These are phyloP conservation scores for Bryconaethiops microstoma DNA, from an alignment of 2,797 vertebrate genomes.

Conservation along the genomic window DNA sequence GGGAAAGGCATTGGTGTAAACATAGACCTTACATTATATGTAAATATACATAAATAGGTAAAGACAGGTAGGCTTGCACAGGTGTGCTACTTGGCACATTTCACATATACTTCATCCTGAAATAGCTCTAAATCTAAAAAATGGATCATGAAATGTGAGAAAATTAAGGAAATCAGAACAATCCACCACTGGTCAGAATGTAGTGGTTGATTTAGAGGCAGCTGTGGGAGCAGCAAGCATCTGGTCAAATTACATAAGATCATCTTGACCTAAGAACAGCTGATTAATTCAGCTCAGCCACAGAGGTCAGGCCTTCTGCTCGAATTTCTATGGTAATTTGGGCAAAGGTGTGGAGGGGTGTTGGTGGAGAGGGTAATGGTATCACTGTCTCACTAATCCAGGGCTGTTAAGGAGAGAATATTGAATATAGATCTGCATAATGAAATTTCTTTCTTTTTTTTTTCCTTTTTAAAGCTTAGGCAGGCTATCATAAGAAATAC, in stretches of 20 bases:
- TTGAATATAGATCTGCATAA: conserved; percentile 68
- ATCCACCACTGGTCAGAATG: not conserved
- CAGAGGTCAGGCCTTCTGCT: conserved; percentile 62
- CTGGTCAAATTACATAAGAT: conserved; percentile 18
- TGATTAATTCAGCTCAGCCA: conserved; percentile 61
- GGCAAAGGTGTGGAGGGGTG: conserved; percentile 45
- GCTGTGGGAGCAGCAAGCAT: conserved; percentile 3
- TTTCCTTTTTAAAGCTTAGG: conserved; percentile 43
- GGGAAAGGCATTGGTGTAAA: not conserved
- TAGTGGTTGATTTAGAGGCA: conserved; percentile 27
- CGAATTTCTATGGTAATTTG: conserved; percentile 60
- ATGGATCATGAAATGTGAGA: not conserved
- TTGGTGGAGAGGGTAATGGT: conserved; percentile 12
- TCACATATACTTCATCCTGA: too few relatives aligned
- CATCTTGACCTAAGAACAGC: conserved; percentile 20
- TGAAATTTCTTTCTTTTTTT: conserved; percentile 15
- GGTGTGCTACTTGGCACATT: too few relatives aligned
- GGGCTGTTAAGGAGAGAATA: conserved; percentile 62
- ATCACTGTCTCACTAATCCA: conserved; percentile 65
- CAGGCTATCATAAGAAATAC: conserved; percentile 62
- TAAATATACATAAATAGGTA: not conserved
- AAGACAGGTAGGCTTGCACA: not conserved
- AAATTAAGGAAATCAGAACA: not conserved
- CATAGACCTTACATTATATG: not conserved
- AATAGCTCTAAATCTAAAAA: not conserved